phyloP scores from a whole-genome alignment of 2,797 vertebrate genomes.

The Pseudochirops corinnae region DNA sequence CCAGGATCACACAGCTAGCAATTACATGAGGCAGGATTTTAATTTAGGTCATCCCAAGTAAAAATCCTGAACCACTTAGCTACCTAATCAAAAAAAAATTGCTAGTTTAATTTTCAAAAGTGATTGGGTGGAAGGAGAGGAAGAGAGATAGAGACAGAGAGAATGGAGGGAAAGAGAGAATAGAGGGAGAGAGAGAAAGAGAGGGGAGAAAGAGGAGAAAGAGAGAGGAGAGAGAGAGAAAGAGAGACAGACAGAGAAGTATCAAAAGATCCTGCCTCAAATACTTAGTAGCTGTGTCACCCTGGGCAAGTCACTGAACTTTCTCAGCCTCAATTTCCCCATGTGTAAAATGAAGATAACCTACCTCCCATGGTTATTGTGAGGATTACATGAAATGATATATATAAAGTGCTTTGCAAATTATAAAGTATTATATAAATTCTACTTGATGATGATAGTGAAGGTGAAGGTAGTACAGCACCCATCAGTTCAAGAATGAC shows the following conservation, averaged over 20 bases:
- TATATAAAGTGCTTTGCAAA: neutral
- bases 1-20: neutral
- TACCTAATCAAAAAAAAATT: neutral
- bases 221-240: too few relatives aligned
- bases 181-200: too few relatives aligned
- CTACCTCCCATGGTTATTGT: neutral
- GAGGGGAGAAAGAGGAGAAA: neutral
- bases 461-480: neutral
- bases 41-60: neutral
- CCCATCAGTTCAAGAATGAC: neutral
- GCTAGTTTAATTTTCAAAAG: neutral
- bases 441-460: neutral
- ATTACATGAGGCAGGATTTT: too few relatives aligned
- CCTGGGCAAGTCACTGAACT: neutral
- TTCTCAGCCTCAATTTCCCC: neutral
- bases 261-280: neutral
- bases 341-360: neutral
- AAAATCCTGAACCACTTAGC: accelerated
- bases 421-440: neutral
- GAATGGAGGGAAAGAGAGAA: too few relatives aligned
- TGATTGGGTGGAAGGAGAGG: too few relatives aligned
- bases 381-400: neutral
- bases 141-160: too few relatives aligned
- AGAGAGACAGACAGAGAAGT: neutral
- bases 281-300: neutral